Percentiles rank a stretch among this genome's conserved stretches.
Conservation (phyloP, 2,797 vertebrate species). For the Urocyon cinereoargenteus region DNA sequence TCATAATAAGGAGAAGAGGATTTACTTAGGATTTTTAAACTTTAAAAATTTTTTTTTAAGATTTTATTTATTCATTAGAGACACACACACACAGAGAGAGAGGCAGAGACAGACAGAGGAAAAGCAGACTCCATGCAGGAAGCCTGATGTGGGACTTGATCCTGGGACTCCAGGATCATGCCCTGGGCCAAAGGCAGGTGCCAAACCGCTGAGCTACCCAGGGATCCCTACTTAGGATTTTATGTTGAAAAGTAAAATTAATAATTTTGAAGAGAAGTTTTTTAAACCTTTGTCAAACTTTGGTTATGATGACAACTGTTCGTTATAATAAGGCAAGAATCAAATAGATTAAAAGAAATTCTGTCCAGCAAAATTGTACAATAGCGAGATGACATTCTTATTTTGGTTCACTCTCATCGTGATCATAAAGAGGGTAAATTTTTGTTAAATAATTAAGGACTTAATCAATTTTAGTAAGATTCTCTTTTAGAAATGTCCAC, state of each 20-base stretch:
- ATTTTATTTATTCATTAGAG: no score
- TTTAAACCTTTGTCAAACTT: slow-evolving; percentile 7
- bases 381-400: neutral
- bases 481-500: neutral
- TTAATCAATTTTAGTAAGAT: neutral
- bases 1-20: neutral
- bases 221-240: neutral
- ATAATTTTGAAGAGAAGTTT: neutral
- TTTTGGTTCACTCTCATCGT: neutral
- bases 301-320: neutral
- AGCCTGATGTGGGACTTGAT: no score
- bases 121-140: no score
- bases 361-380: neutral
- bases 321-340: neutral
- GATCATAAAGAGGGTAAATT: neutral
- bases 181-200: no score
- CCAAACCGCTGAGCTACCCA: no score
- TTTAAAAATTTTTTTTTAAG: no score
- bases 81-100: no score
- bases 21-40: slow-evolving; percentile 21
- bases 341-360: neutral
- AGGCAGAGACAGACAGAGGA: no score
- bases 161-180: no score
- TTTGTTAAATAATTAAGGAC: slow-evolving; percentile 8
- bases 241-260: neutral